Evolutionary conservation across 2,797 vertebrate genomes (phyloP), one percentile per base, ranked within the genome.

Genomic region (Artibeus lituratus): DNA sequence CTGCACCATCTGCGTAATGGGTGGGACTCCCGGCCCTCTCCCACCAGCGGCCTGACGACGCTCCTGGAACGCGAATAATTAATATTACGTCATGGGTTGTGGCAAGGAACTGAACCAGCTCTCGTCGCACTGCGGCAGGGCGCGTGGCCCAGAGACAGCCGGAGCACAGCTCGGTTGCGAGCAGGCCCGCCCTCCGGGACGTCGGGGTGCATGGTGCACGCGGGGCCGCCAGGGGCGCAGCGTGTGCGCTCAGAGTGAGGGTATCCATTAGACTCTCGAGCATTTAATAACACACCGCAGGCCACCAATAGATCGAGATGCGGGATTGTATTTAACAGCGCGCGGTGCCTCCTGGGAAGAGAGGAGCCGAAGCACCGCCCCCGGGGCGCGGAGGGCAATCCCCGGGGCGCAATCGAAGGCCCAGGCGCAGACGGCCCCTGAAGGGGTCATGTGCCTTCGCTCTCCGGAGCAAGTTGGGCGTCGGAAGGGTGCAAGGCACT

Each of bases 391-490:
- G 21, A 1, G 86, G 3, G 47, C 32, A 32, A 0, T 4, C 5
- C 49, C 22, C 59, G 44, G 16, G 1, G 37, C 37, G 5, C 0
- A 0, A 1, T 4, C 24, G 0, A 9, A 7, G 76, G 14, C 26
- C 0, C 32, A 2, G 62, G 59, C 19, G 3, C 77, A 1, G n/a
- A 5, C 39, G 0, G 73, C 3, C n/a, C 24, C 32, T 0, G 14
- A 32, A 74, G 42, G 19, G 2, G n/a, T 14, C 59, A 62, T 42
- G 42, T 37, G 73, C 53, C 10, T 67, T 37, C 37, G n/a, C 12
- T 14, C 47, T 47, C 4, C 4, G 37, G 70, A 0, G 72, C 39
- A 24, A 67, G 39, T 10, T 35, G 11, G 16, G 55, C 70, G 2
- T 10, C 8, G 0, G 16, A 26, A n/a, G 70, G 51, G 42, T 29